These are phyloP conservation scores for Sylvia atricapilla DNA, from an alignment of 2,113 vertebrate genomes.

Conservation along the genomic window DNA sequence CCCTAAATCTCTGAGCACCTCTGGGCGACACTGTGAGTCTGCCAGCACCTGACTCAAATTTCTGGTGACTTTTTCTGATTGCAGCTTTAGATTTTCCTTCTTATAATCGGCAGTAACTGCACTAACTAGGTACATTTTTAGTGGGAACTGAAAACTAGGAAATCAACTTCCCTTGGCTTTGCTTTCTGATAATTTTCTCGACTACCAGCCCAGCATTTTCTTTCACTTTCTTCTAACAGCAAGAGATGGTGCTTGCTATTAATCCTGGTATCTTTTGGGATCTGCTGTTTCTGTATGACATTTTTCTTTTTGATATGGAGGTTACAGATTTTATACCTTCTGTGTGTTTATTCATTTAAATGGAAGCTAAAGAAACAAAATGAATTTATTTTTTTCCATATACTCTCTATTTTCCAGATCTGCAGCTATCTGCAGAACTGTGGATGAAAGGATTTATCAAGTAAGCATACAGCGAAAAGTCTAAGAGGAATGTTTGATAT, in stretches of 20 bases:
- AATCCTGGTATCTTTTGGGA: background rate
- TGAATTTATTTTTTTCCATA: background rate
- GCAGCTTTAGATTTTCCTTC: background rate
- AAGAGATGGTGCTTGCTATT: background rate
- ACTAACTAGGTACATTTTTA: background rate
- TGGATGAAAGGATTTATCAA: background rate
- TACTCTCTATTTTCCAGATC: background rate
- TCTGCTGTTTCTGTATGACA: background rate
- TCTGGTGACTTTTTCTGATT: background rate
- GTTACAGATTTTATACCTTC: background rate
- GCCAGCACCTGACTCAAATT: background rate
- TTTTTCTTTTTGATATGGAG: background rate
- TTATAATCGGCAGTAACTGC: background rate
- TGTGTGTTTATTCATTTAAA: background rate
- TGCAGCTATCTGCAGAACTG: background rate
- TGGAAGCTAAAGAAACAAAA: background rate
- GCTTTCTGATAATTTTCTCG: background rate
- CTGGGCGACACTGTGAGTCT: background rate
- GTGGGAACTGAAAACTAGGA: background rate
- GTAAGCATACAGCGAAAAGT: background rate
- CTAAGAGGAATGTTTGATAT: background rate
- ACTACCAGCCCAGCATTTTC: background rate
- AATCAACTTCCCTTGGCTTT: background rate
- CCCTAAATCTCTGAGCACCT: background rate
- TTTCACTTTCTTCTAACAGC: background rate